Percentiles rank a stretch among this genome's conserved stretches.
Evolutionary conservation across 2,888 invertebrate genomes (phyloP).

Genomic region (Eumerus sabulonum): DNA sequence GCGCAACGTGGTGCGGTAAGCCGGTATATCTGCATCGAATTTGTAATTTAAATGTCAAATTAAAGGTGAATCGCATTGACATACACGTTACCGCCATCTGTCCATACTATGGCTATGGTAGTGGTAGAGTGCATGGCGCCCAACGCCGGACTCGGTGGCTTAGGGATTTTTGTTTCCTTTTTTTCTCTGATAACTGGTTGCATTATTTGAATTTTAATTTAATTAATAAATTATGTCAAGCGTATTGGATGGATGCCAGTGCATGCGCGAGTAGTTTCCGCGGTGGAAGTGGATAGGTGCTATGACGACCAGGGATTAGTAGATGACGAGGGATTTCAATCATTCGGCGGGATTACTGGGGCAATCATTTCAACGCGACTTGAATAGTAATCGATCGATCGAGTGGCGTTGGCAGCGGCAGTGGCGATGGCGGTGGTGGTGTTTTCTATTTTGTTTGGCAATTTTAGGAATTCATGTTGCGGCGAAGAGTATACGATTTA

Average conservation of each 20-base stretch:
- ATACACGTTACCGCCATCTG: slow-evolving; percentile 26
- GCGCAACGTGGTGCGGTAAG: slow-evolving; percentile 58
- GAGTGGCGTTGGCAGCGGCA: too few relatives aligned
- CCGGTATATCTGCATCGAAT: slow-evolving; percentile 65
- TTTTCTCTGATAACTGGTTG: slow-evolving; percentile 18
- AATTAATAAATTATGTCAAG: slow-evolving; percentile 55
- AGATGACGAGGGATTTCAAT: slow-evolving; percentile 48
- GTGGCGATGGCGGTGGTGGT: too few relatives aligned
- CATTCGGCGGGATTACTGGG: slow-evolving; percentile 1
- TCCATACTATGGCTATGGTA: not conserved
- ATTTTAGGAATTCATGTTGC: too few relatives aligned
- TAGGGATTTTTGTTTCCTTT: not conserved
- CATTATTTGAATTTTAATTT: slow-evolving; percentile 47
- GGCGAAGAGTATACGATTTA: not conserved
- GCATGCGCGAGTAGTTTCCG: slow-evolving; percentile 34
- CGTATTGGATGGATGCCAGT: slow-evolving; percentile 39
- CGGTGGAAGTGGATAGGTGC: slow-evolving; percentile 31
- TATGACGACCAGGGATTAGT: slow-evolving; percentile 52
- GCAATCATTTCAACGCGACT: slow-evolving; percentile 3
- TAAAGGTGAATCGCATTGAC: slow-evolving; percentile 44
- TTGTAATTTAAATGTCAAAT: slow-evolving; percentile 67
- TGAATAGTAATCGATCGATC: slow-evolving; percentile 5
- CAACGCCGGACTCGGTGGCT: not conserved
- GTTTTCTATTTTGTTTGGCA: too few relatives aligned
- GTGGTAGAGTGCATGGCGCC: not conserved